Percentiles rank a stretch among this genome's conserved stretches.
Conservation (phyloP, 2,888 invertebrate species). For the Adelognathus sp. region DNA sequence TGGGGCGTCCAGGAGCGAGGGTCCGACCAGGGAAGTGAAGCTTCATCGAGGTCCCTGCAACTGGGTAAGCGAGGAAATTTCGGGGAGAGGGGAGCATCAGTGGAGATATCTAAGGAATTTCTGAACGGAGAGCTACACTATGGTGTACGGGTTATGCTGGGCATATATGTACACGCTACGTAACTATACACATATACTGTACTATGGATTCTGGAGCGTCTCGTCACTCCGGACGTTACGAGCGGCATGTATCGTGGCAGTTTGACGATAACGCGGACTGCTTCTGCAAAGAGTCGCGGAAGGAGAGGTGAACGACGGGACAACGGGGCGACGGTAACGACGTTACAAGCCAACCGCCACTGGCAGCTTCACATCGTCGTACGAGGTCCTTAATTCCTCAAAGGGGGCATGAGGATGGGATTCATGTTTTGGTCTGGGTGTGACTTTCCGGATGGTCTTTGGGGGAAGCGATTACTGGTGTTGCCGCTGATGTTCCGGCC, state of each 20-base stretch:
- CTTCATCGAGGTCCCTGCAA: conserved; percentile 40
- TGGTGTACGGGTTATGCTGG: conserved; percentile 37
- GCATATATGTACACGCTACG: conserved; percentile 22
- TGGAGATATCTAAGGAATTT: conserved; percentile 75
- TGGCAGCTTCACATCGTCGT: conserved; percentile 43
- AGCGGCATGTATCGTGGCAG: conserved; percentile 59
- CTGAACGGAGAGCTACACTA: conserved; percentile 64
- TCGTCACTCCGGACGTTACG: conserved; percentile 57
- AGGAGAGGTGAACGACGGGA: not conserved
- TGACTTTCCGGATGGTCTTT: conserved; percentile 28
- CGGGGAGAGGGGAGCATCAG: not conserved
- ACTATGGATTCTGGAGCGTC: conserved; percentile 41
- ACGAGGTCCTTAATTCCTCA: conserved; percentile 39
- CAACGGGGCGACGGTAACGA: conserved; percentile 28
- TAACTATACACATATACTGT: conserved; percentile 14
- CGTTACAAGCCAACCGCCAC: conserved; percentile 36
- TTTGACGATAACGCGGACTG: conserved; percentile 53
- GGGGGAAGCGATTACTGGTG: conserved; percentile 31
- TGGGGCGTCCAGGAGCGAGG: conserved; percentile 36
- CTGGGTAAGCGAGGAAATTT: conserved; percentile 31
- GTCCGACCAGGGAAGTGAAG: conserved; percentile 21
- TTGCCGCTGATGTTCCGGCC: not conserved
- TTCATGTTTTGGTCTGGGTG: conserved; percentile 20
- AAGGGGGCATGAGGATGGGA: conserved; percentile 12
- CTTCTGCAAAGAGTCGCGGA: conserved; percentile 5